These are phyloP conservation scores for Chunga burmeisteri DNA, from an alignment of 2,113 vertebrate genomes.

Conservation along the genomic window DNA sequence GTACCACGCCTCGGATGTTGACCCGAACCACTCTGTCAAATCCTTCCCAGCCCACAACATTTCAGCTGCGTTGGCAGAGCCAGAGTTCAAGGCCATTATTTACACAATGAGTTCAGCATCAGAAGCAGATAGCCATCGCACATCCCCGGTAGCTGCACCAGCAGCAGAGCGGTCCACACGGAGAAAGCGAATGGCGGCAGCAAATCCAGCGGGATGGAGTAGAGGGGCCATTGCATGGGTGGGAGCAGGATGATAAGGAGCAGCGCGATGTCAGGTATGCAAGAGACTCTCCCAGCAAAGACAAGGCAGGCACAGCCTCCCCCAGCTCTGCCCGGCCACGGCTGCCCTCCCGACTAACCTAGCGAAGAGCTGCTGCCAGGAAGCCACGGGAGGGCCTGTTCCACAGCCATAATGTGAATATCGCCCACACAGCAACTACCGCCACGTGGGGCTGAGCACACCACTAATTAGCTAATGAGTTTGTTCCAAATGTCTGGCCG, in stretches of 20 bases:
- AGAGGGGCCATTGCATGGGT: background rate
- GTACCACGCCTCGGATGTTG: background rate
- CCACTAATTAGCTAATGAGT: slow-evolving; percentile 61
- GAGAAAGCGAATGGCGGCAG: background rate
- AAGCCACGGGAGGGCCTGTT: slow-evolving; percentile 8
- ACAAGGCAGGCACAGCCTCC: background rate
- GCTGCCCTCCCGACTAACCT: background rate
- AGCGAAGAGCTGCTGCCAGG: background rate
- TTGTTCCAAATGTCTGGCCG: slow-evolving; percentile 40
- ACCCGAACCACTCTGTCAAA: background rate
- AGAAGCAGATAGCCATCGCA: fast-evolving
- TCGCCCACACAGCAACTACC: background rate
- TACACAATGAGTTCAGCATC: background rate
- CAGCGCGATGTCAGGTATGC: background rate
- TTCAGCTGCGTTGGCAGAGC: background rate
- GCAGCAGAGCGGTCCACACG: background rate
- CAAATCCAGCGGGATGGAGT: fast-evolving
- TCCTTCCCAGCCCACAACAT: background rate
- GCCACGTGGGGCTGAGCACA: slow-evolving; percentile 31
- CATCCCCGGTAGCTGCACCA: background rate
- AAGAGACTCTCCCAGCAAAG: background rate
- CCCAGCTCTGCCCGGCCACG: background rate
- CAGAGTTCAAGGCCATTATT: background rate
- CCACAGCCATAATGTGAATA: background rate
- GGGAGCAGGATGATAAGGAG: background rate